A percentile compares a stretch with the other conserved stretches of the same genome.
Conservation (phyloP, 2,888 invertebrate species). For the Tridacna crocea region DNA sequence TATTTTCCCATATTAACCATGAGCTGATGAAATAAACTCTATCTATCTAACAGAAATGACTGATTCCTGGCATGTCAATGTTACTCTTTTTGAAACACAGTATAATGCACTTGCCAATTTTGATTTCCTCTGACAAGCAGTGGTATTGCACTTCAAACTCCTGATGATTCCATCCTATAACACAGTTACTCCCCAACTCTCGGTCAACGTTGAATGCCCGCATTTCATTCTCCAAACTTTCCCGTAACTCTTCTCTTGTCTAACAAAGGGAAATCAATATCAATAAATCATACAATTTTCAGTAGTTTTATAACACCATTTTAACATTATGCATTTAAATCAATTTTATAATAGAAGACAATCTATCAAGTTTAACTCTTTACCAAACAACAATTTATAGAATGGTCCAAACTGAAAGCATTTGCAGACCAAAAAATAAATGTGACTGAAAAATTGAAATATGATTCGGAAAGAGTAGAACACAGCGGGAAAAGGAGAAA, state of each 20-base stretch:
- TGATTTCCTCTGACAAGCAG: slow-evolving; percentile 97
- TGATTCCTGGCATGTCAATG: too few species aligned
- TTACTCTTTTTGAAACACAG: too few species aligned
- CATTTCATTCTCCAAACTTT: slow-evolving; percentile 96
- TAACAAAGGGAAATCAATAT: slow-evolving; percentile 80
- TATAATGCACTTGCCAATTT: slow-evolving; percentile 88
- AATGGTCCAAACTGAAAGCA: too few species aligned
- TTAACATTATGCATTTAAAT: not conserved
- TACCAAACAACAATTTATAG: too few species aligned
- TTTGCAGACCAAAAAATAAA: too few species aligned
- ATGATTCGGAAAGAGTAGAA: too few species aligned
- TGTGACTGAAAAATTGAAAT: too few species aligned
- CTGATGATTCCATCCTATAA: slow-evolving; percentile 98
- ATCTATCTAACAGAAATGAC: too few species aligned
- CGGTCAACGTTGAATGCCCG: slow-evolving; percentile 95
- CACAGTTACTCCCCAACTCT: slow-evolving; percentile 89
- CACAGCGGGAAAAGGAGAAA: too few species aligned
- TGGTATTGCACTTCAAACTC: slow-evolving; percentile 97
- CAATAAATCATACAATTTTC: not conserved
- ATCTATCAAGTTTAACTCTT: too few species aligned
- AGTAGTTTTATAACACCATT: not conserved
- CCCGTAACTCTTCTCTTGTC: slow-evolving; percentile 97
- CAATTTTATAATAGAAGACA: not conserved
- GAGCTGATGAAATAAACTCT: too few species aligned
- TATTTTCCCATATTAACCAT: too few species aligned